Evolutionary conservation across 1,140 invertebrate genomes (phyloP).

Genomic region (Scaptomyza pallida): DNA sequence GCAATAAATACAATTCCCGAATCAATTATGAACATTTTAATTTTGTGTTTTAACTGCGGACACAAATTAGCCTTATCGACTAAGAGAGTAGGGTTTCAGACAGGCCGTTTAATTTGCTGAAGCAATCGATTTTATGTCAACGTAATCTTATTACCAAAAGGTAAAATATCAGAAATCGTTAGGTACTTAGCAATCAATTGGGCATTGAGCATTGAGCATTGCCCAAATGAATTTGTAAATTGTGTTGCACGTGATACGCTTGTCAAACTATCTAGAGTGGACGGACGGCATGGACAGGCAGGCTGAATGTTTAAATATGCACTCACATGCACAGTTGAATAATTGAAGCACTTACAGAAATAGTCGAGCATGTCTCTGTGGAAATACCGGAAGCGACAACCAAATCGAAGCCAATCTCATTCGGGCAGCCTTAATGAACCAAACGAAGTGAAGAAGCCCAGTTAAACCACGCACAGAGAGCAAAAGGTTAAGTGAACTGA

Average conservation of each 20-base stretch:
- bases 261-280: conserved; percentile 18
- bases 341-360: conserved; percentile 53
- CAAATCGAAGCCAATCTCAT: conserved; percentile 63
- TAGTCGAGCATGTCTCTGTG: conserved; percentile 40
- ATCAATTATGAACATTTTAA: too few relatives aligned
- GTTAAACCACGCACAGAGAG: background rate
- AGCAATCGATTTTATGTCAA: conserved; percentile 68
- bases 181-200: conserved; percentile 20
- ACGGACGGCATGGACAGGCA: too few relatives aligned
- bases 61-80: background rate
- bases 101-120: conserved; percentile 27
- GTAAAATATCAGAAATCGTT: conserved; percentile 9
- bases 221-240: conserved; percentile 38
- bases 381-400: conserved; percentile 26
- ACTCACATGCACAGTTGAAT: conserved; percentile 60
- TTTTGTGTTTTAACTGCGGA: conserved; percentile 1
- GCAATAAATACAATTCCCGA: too few relatives aligned
- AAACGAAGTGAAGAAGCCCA: conserved; percentile 22
- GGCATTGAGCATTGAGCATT: conserved; percentile 7
- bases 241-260: conserved; percentile 36
- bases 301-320: conserved; percentile 48
- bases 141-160: conserved; percentile 20
- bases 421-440: conserved; percentile 21
- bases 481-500: conserved; percentile 46
- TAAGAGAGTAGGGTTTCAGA: background rate